Base-by-base conservation (phyloP, 2,113 vertebrate genomes). In the Myrmecophaga tridactyla region DNA sequence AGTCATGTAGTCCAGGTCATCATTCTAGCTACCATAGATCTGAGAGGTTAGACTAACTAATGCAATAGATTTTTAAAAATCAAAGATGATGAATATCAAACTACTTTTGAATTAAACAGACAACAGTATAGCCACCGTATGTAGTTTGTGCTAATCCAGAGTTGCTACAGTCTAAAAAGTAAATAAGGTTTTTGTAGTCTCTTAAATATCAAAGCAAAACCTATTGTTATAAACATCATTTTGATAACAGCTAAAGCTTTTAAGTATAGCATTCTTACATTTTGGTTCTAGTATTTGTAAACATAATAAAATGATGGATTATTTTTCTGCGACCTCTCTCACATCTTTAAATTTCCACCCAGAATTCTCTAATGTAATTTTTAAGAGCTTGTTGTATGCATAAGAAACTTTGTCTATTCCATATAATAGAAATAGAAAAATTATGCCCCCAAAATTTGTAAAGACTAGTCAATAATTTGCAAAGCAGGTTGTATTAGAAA, bases 361-460 rank as follows among this genome's bases (percentile, higher is more conserved):
- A 36, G 65, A 91, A 62, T 82, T 94, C 51, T 96, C 80, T 96
- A 90, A 70, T 86, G 63, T 84, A 90, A 82, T 39, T 95, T 95
- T 12, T 95, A 41, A 94, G n/a, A 70, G 86, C 60, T 81, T 95
- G 88, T 39, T 90, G 27, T 73, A 51, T 69, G 36, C 48, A 41
- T 73, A 78, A 18, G 27, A 77, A 92, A 81, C 11, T 75, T 80
- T 86, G 53, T 60, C 48, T 67, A 0, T 90, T 84, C 21, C 48
- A 60, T 60, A 56, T 69, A 31, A 20, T 83, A 94, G 63, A 73
- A 46, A 94, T n/a, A n/a, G n/a, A n/a, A n/a, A n/a, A n/a, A n/a
- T n/a, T n/a, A n/a, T n/a, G n/a, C n/a, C n/a, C n/a, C n/a, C n/a
- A n/a, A n/a, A n/a, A n/a, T 65, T 75, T 60, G 36, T 90, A 89